Conservation (phyloP, 2,113 vertebrate genomes). For the Pseudorasbora parva region DNA sequence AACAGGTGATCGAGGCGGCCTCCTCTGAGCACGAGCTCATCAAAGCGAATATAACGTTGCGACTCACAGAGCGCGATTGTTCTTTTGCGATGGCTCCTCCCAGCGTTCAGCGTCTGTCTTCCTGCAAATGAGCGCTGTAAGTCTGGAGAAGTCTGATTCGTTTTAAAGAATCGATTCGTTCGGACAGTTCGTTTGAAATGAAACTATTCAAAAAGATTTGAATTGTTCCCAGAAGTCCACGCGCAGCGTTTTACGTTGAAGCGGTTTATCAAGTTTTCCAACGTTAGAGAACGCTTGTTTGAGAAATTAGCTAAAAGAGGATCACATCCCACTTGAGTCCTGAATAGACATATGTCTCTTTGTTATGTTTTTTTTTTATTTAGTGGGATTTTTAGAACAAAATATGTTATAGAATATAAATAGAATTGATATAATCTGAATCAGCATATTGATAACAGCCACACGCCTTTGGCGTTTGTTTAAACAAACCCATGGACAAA, state of each 20-base stretch:
- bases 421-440: background rate
- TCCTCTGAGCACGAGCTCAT: constrained; percentile 18
- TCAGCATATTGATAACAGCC: background rate
- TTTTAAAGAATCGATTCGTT: background rate
- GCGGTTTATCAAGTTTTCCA: background rate
- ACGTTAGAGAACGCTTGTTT: background rate
- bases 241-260: background rate
- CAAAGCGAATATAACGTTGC: constrained; percentile 39
- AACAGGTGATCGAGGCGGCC: constrained; percentile 47
- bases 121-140: constrained; percentile 33
- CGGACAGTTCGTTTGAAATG: background rate
- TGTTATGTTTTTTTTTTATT: background rate
- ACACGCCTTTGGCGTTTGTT: no score
- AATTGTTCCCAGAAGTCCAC: background rate
- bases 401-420: background rate
- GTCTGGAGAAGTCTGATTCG: background rate
- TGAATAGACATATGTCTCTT: background rate
- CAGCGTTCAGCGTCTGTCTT: constrained; percentile 62
- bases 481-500: no score
- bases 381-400: background rate
- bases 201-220: background rate
- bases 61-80: constrained; percentile 15
- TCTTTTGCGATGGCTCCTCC: constrained; percentile 65
- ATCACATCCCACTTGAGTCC: background rate
- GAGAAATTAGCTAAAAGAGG: background rate